Evolutionary conservation across 2,797 vertebrate species (phyloP).

Genomic region (Octomys mimax): DNA sequence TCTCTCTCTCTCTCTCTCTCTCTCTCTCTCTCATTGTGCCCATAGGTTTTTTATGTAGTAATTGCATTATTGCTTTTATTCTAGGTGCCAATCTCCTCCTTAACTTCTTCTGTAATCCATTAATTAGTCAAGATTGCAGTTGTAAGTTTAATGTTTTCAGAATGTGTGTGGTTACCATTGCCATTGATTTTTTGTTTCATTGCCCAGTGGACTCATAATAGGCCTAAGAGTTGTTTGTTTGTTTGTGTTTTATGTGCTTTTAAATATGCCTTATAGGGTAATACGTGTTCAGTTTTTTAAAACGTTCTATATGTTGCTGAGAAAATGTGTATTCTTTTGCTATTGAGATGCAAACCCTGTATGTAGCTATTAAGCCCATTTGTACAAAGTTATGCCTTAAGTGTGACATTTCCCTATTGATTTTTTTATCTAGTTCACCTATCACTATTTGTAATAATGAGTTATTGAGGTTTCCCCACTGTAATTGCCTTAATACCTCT

Average conservation of each 20-base stretch:
- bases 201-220: neutral
- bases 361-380: neutral
- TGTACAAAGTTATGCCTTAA: neutral
- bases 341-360: neutral
- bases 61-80: neutral
- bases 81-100: neutral
- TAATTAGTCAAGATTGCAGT: neutral
- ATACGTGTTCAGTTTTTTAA: neutral
- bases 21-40: neutral
- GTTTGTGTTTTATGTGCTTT: neutral
- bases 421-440: neutral
- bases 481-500: neutral
- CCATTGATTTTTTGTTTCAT: neutral
- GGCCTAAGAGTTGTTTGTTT: neutral
- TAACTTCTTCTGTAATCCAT: neutral
- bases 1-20: neutral
- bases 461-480: neutral
- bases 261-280: neutral
- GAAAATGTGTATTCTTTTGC: neutral
- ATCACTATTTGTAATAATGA: neutral
- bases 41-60: neutral
- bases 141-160: neutral
- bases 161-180: neutral
- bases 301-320: neutral
- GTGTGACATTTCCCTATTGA: neutral